phyloP scores from a whole-genome alignment of 1,140 invertebrate species.

The Mamestra configurata region DNA sequence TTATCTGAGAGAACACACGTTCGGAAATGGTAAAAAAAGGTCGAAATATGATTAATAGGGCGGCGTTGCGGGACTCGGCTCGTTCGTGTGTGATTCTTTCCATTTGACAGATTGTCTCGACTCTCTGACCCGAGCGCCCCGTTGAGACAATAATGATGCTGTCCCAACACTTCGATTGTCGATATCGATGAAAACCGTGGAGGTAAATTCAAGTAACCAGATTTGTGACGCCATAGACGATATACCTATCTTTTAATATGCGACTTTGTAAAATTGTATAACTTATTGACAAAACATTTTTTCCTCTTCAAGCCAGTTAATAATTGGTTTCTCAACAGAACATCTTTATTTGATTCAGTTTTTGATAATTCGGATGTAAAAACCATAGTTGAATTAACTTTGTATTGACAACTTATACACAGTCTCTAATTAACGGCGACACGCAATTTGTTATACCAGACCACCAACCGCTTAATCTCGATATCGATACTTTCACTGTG shows the following conservation, averaged over 20 bases:
- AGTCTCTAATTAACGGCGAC: neutral
- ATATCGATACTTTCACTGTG: constrained; percentile 68
- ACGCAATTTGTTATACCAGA: neutral
- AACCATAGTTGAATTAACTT: no score
- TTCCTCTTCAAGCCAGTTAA: no score
- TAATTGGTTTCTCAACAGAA: no score
- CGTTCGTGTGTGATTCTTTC: constrained; percentile 84
- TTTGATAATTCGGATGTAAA: no score
- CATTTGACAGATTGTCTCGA: constrained; percentile 87
- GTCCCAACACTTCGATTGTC: constrained; percentile 62
- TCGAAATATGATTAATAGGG: constrained; percentile 87
- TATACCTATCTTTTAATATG: no score
- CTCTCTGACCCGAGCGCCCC: constrained; percentile 84
- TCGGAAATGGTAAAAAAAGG: constrained; percentile 84
- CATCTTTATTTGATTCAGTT: no score
- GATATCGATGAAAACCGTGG: constrained; percentile 70
- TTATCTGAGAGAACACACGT: constrained; percentile 83
- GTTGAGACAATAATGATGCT: constrained; percentile 80
- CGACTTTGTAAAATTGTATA: no score
- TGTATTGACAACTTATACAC: no score
- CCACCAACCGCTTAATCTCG: neutral
- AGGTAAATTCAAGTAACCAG: no score
- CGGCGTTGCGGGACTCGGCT: constrained; percentile 71
- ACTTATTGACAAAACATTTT: no score
- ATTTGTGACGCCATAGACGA: neutral